Conservation (phyloP, 92 coral and sea anemone genomes). For the Actinostola sp. region DNA sequence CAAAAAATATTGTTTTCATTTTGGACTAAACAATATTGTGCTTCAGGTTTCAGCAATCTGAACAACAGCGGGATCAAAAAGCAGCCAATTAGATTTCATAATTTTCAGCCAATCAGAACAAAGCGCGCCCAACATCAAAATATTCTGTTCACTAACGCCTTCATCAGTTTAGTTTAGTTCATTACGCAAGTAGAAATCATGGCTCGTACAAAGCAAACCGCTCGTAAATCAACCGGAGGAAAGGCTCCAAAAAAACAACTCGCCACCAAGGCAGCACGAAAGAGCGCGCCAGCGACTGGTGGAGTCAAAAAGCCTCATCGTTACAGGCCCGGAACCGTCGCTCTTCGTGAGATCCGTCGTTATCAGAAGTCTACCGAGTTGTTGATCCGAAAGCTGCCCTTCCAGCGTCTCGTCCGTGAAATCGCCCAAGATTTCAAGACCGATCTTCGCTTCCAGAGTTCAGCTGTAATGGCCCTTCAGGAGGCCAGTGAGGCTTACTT, state of each 20-base stretch:
- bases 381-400: constrained; percentile 96
- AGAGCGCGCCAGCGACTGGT: constrained; percentile 99
- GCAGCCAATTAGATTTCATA: too few species aligned
- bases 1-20: too few species aligned
- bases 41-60: too few species aligned
- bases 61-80: too few species aligned
- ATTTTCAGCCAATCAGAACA: too few species aligned
- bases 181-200: constrained; percentile 39
- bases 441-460: constrained; percentile 97
- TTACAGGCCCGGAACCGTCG: constrained; percentile 99
- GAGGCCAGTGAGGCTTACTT: constrained; percentile 99
- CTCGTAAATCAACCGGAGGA: constrained; percentile 98
- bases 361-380: constrained; percentile 96
- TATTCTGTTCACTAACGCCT: too few species aligned
- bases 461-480: constrained; percentile 99
- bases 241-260: constrained; percentile 98
- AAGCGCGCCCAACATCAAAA: too few species aligned
- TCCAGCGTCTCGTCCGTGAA: constrained; percentile 84
- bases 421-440: constrained; percentile 87
- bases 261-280: constrained; percentile 98
- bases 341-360: constrained; percentile 98
- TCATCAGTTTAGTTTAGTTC: too few species aligned
- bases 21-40: too few species aligned
- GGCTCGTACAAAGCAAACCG: constrained; percentile 99
- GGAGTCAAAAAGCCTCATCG: constrained; percentile 99